Percentiles rank a stretch among this genome's conserved stretches.
These are phyloP conservation scores for Branchinecta sandiegonensis DNA, from an alignment of 2,888 invertebrate species.

Conservation along the genomic window DNA sequence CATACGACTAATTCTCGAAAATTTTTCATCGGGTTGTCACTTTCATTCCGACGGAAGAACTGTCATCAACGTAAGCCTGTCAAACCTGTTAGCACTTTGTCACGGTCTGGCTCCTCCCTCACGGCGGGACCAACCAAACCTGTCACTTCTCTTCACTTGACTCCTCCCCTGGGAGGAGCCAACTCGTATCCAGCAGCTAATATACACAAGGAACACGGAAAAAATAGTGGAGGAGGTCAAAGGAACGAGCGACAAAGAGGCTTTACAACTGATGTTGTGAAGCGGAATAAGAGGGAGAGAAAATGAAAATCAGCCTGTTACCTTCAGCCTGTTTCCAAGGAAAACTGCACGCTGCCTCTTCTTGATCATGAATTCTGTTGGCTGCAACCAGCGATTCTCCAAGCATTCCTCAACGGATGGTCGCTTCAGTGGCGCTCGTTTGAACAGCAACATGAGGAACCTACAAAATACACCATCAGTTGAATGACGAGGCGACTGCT, in stretches of 20 bases:
- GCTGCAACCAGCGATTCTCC: conserved; percentile 88
- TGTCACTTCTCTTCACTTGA: too few species aligned
- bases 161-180: too few species aligned
- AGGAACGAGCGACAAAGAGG: neutral
- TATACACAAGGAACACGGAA: neutral
- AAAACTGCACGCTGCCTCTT: conserved; percentile 77
- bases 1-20: too few species aligned
- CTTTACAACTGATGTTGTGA: neutral
- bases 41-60: too few species aligned
- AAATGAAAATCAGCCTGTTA: conserved; percentile 20
- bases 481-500: too few species aligned
- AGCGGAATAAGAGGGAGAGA: too few species aligned
- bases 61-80: too few species aligned
- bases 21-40: too few species aligned
- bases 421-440: conserved; percentile 85
- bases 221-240: neutral
- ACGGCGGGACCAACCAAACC: too few species aligned
- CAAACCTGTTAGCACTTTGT: too few species aligned
- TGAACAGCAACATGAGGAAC: conserved; percentile 90
- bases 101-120: too few species aligned
- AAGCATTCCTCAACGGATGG: conserved; percentile 86
- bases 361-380: conserved; percentile 81
- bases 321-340: conserved; percentile 49
- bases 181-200: too few species aligned
- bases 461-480: neutral